Evolutionary conservation across 1,140 invertebrate genomes (phyloP), one percentile per base, ranked within the genome.

Genomic region (Anagrus nilaparvatae): DNA sequence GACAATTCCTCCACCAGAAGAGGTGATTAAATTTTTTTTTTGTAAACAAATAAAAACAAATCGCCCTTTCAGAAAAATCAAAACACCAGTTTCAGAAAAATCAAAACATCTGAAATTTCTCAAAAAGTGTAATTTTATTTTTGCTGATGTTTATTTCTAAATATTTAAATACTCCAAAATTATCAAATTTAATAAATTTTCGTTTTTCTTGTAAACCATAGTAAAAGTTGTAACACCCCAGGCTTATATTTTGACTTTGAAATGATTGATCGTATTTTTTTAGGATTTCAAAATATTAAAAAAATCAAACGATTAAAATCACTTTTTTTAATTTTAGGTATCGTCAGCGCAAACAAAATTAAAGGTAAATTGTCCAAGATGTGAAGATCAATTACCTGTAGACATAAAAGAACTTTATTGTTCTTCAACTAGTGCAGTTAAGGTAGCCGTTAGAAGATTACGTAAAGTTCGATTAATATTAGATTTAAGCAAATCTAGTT

Each of bases 291-390:
- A n/a, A n/a, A n/a, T n/a, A n/a, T n/a, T n/a, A n/a, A n/a, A n/a
- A n/a, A n/a, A n/a, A n/a, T n/a, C n/a, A n/a, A n/a, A n/a, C n/a
- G n/a, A n/a, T n/a, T n/a, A n/a, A n/a, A n/a, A n/a, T n/a, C n/a
- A n/a, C n/a, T n/a, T n/a, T n/a, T n/a, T n/a, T n/a, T n/a, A n/a
- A n/a, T n/a, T n/a, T n/a, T n/a, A n/a, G n/a, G n/a, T n/a, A n/a
- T n/a, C n/a, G n/a, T n/a, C n/a, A n/a, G n/a, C n/a, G n/a, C n/a
- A n/a, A n/a, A n/a, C n/a, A n/a, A n/a, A n/a, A n/a, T n/a, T n/a
- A n/a, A n/a, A n/a, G n/a, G n/a, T n/a, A n/a, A n/a, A n/a, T 19
- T 68, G 65, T 47, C 64, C 65, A 16, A 43, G 56, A 16, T 68
- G 65, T 43, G 43, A 44, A 16, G 54, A 63, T 9, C 47, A 54